These are phyloP conservation scores for Rachycentron canadum DNA, from an alignment of 2,797 vertebrate species.

Conservation along the genomic window DNA sequence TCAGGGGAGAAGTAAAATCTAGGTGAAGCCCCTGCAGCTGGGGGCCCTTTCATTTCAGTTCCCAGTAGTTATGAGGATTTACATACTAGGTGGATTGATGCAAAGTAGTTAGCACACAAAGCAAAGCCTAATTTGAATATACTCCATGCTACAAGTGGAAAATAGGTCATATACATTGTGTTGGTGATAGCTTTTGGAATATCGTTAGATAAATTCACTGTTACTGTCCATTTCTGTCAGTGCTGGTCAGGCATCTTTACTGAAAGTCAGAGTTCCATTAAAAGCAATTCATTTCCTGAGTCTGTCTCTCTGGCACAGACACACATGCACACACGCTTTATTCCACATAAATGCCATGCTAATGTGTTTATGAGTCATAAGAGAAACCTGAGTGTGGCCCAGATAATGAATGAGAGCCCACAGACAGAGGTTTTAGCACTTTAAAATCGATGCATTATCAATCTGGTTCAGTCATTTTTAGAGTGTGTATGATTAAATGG, in stretches of 20 bases:
- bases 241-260: conserved; percentile 32
- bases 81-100: conserved; percentile 43
- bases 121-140: conserved; percentile 59
- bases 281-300: conserved; percentile 56
- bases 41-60: not conserved
- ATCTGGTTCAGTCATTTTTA: not conserved
- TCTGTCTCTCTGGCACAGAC: conserved; percentile 37
- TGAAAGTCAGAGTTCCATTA: conserved; percentile 41
- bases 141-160: conserved; percentile 53
- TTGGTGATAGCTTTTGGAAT: conserved; percentile 38
- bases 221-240: conserved; percentile 50
- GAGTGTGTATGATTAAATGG: not conserved
- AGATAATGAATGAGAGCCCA: conserved; percentile 44
- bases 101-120: conserved; percentile 48
- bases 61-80: conserved; percentile 42
- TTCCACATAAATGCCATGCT: conserved; percentile 65
- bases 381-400: conserved; percentile 49
- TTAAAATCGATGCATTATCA: conserved; percentile 22
- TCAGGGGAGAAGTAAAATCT: conserved; percentile 1
- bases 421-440: conserved; percentile 10
- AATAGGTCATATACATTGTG: conserved; percentile 72
- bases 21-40: conserved; percentile 35
- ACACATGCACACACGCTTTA: conserved; percentile 33
- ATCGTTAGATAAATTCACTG: conserved; percentile 35
- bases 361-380: conserved; percentile 73